A percentile compares a stretch with the other conserved stretches of the same genome.
These are phyloP conservation scores for Gopherus evgoodei DNA, from an alignment of 2,113 vertebrate genomes.

Conservation along the genomic window DNA sequence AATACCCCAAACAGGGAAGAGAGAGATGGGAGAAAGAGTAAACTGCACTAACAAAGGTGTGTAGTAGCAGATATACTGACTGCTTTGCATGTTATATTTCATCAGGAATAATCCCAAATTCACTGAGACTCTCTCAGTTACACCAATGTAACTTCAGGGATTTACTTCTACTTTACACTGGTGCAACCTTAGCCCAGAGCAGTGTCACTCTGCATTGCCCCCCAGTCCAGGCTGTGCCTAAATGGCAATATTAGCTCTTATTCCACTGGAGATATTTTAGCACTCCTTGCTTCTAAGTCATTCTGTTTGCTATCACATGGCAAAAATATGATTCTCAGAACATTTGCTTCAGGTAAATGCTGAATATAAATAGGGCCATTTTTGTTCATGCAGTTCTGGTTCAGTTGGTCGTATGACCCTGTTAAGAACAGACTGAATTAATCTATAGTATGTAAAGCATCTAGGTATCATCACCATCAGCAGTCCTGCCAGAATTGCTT, in stretches of 20 bases:
- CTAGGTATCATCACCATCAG: background rate
- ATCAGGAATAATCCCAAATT: background rate
- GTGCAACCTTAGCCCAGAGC: accelerated
- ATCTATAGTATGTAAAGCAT: background rate
- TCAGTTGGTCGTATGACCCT: conserved; percentile 15
- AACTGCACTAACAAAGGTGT: background rate
- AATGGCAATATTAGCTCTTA: background rate
- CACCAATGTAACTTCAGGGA: too few relatives aligned
- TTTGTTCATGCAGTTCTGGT: conserved; percentile 8
- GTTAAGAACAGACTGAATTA: background rate
- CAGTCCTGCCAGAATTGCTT: background rate
- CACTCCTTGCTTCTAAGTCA: conserved; percentile 22
- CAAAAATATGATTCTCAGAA: conserved; percentile 25
- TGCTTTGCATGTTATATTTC: background rate
- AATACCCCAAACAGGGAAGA: background rate
- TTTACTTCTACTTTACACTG: background rate
- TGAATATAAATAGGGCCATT: background rate
- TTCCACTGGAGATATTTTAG: background rate
- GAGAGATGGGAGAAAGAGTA: background rate
- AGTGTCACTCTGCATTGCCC: background rate
- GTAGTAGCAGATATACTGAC: background rate
- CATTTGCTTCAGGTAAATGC: background rate
- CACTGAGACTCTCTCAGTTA: background rate
- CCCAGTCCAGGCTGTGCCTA: background rate
- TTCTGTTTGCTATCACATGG: conserved; percentile 1